A percentile compares a stretch with the other conserved stretches of the same genome.
These are phyloP conservation scores for Microctenopoma stevenorrisi DNA, from an alignment of 2,797 vertebrate species.

Conservation along the genomic window DNA sequence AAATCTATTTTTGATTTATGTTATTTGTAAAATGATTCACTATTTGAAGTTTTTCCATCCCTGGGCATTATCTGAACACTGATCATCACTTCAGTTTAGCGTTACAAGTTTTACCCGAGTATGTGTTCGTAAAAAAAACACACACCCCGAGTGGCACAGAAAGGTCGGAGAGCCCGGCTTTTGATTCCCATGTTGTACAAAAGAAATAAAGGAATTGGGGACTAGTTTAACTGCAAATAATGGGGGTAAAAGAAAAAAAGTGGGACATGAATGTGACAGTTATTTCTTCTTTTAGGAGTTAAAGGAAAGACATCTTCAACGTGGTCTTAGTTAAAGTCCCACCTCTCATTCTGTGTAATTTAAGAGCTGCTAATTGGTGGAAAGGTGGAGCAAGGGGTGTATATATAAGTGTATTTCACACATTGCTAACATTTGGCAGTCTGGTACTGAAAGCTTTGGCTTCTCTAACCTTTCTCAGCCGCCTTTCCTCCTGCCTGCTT, in stretches of 20 bases:
- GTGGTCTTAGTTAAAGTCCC: slow-evolving; percentile 66
- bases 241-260: slow-evolving; percentile 60
- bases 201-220: slow-evolving; percentile 63
- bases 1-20: not conserved
- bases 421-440: slow-evolving; percentile 73
- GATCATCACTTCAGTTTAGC: slow-evolving; percentile 33
- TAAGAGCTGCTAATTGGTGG: slow-evolving; percentile 29
- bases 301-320: slow-evolving; percentile 39
- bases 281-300: slow-evolving; percentile 42
- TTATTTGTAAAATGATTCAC: slow-evolving; percentile 2
- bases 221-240: slow-evolving; percentile 61
- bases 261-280: slow-evolving; percentile 65
- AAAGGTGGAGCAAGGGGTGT: slow-evolving; percentile 42
- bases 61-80: slow-evolving; percentile 70
- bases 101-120: slow-evolving; percentile 47
- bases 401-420: slow-evolving; percentile 68
- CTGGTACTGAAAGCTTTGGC: slow-evolving; percentile 85
- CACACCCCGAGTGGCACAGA: slow-evolving; percentile 80
- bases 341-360: slow-evolving; percentile 47
- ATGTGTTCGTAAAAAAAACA: slow-evolving; percentile 71
- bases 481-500: slow-evolving; percentile 81
- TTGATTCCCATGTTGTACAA: slow-evolving; percentile 77
- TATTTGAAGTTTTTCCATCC: slow-evolving; percentile 56
- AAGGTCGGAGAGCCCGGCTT: slow-evolving; percentile 89
- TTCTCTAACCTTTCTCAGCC: slow-evolving; percentile 89